phyloP scores from a whole-genome alignment of 2,797 vertebrate species.

The Hippocampus kuda region DNA sequence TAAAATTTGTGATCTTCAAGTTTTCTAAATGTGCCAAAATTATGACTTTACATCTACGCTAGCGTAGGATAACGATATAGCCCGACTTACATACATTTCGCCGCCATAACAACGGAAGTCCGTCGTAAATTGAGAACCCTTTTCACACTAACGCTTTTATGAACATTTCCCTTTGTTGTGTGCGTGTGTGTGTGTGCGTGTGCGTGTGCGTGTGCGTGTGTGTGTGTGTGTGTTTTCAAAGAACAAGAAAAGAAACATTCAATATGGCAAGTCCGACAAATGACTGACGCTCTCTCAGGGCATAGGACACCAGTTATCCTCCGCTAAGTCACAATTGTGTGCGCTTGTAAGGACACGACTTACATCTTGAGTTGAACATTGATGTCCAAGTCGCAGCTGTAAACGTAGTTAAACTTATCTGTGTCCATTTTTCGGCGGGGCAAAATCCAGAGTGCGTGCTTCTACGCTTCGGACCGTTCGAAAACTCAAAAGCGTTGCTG shows the following conservation, averaged over 20 bases:
- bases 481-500: no score
- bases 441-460: no score
- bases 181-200: no score
- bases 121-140: no score
- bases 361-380: conserved; percentile 97
- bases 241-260: background rate
- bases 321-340: background rate
- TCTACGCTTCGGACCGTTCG: no score
- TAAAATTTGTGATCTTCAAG: background rate
- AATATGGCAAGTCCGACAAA: background rate
- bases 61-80: no score
- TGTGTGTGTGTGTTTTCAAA: no score
- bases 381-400: conserved; percentile 94
- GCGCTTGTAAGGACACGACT: conserved; percentile 43
- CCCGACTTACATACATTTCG: background rate
- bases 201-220: no score
- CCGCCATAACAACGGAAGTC: background rate
- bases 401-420: conserved; percentile 89
- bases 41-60: background rate
- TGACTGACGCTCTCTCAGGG: no score
- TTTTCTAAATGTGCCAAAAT: background rate
- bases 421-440: conserved; percentile 69
- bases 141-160: no score
- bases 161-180: no score
- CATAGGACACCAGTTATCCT: background rate